A percentile compares a stretch with the other conserved stretches of the same genome.
These are phyloP conservation scores for Halocynthia aurantium DNA, from an alignment of 23 tunicate genomes.

Conservation along the genomic window DNA sequence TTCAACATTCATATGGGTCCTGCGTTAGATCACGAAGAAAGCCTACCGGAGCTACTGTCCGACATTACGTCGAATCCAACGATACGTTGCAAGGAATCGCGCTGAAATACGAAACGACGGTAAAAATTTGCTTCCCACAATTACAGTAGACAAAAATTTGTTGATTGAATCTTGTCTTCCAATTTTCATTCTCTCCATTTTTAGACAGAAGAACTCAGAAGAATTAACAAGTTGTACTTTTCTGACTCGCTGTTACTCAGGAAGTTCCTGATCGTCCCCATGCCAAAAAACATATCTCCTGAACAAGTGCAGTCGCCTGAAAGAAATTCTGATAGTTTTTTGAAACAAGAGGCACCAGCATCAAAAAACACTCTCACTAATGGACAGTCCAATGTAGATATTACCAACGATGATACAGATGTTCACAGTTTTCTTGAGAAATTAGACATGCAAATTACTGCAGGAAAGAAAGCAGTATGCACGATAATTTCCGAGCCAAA, in stretches of 20 bases:
- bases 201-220: conserved; percentile 47
- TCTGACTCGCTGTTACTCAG: conserved; percentile 51
- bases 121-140: no score
- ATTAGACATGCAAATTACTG: conserved; percentile 14
- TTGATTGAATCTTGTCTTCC: no score
- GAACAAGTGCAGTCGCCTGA: neutral
- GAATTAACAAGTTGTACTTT: conserved; percentile 66
- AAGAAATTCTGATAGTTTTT: neutral
- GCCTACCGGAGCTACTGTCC: conserved; percentile 24
- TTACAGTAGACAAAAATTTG: no score
- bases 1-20: conserved; percentile 60
- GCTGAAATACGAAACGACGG: conserved; percentile 40
- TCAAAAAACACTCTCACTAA: neutral
- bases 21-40: conserved; percentile 44
- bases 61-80: conserved; percentile 36
- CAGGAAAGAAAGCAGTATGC: neutral
- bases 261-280: conserved; percentile 47
- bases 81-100: conserved; percentile 81
- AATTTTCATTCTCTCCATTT: no score
- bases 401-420: neutral
- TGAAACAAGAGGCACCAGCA: neutral
- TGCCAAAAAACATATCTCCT: conserved; percentile 3
- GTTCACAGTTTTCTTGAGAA: conserved; percentile 16
- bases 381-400: neutral
- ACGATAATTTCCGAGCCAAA: conserved; percentile 11